These are phyloP conservation scores for Theristus sp. DNA, from an alignment of 2,888 invertebrate species.

Conservation along the genomic window DNA sequence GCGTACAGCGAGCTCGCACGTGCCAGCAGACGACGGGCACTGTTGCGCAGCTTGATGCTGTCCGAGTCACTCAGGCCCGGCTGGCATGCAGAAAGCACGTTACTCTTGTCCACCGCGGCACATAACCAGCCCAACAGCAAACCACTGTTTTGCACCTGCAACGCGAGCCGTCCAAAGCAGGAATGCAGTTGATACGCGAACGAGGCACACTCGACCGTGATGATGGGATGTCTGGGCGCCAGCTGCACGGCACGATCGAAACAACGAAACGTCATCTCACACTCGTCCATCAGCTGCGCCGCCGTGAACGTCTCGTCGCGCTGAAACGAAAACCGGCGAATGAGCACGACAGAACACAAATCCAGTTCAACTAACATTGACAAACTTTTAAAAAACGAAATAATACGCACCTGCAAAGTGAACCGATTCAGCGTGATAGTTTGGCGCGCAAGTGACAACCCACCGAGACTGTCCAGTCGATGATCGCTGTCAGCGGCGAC, in stretches of 20 bases:
- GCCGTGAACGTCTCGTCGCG: background rate
- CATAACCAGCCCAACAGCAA: too few species aligned
- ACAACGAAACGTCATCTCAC: slow-evolving; percentile 49
- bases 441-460: slow-evolving; percentile 49
- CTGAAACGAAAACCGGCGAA: too few species aligned
- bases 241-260: slow-evolving; percentile 59
- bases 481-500: slow-evolving; percentile 43
- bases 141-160: too few species aligned
- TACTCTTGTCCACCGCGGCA: too few species aligned
- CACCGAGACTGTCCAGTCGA: slow-evolving; percentile 78
- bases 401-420: background rate
- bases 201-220: slow-evolving; percentile 78
- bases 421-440: background rate
- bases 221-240: slow-evolving; percentile 47
- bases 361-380: too few species aligned
- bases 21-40: too few species aligned
- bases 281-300: slow-evolving; percentile 10
- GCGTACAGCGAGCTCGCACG: slow-evolving; percentile 34
- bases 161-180: slow-evolving; percentile 24
- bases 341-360: too few species aligned
- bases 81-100: too few species aligned
- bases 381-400: too few species aligned
- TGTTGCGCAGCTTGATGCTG: too few species aligned
- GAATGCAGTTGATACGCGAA: slow-evolving; percentile 76
- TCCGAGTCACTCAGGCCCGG: too few species aligned